Evolutionary conservation across 2,888 invertebrate genomes (phyloP).

Genomic region (Brachynemurus nebulosus): DNA sequence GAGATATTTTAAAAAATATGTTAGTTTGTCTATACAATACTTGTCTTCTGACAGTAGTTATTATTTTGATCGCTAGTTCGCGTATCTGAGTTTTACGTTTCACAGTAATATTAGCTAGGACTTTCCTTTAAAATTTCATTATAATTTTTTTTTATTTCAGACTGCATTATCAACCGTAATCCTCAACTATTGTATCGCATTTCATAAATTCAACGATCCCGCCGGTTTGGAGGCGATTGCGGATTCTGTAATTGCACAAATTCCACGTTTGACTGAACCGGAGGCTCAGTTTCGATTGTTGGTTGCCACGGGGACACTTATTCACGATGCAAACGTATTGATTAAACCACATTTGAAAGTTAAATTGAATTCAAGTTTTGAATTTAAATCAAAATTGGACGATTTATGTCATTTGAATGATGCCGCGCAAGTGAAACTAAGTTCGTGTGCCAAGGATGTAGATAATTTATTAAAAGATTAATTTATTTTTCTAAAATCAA

Average conservation of each 20-base stretch:
- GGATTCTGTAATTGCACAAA: conserved; percentile 38
- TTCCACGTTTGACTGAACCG: conserved; percentile 43
- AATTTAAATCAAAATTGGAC: conserved; percentile 6
- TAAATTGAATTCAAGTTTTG: background rate
- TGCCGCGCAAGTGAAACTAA: background rate
- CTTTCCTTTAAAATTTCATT: too few relatives aligned
- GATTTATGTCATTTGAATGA: conserved; percentile 6
- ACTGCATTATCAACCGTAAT: conserved; percentile 59
- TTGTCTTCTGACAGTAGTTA: too few relatives aligned
- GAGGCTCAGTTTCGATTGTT: conserved; percentile 66
- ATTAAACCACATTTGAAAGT: background rate
- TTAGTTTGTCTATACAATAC: too few relatives aligned
- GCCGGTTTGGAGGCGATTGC: conserved; percentile 34
- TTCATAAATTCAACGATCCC: conserved; percentile 40
- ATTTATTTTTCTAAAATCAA: too few relatives aligned
- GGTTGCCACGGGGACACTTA: conserved; percentile 62
- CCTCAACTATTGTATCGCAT: conserved; percentile 54
- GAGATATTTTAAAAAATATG: too few relatives aligned
- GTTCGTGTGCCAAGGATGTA: background rate
- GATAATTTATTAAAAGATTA: too few relatives aligned
- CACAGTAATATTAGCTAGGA: too few relatives aligned
- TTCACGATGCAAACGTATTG: conserved; percentile 21
- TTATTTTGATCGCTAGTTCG: too few relatives aligned
- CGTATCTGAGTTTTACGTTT: too few relatives aligned
- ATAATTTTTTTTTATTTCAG: conserved; percentile 34